A percentile compares a stretch with the other conserved stretches of the same genome.
Conservation (phyloP, 2,888 invertebrate genomes). For the Nasonia oneida region DNA sequence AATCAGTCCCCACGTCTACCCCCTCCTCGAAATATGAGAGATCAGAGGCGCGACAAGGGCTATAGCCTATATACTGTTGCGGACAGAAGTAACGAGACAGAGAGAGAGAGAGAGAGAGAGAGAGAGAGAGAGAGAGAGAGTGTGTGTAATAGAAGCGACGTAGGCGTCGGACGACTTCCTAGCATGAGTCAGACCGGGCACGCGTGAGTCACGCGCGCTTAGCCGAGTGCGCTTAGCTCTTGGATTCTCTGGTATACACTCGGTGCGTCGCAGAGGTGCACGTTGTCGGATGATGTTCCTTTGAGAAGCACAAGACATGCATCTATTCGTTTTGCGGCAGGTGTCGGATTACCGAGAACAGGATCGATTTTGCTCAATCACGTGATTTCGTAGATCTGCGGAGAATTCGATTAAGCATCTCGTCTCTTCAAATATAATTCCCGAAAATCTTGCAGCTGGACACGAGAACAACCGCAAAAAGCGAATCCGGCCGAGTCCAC, state of each 20-base stretch:
- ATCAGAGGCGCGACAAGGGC: not conserved
- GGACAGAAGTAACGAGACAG: not conserved
- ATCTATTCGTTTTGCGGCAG: not conserved
- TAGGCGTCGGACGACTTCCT: slow-evolving; percentile 18
- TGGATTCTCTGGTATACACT: not conserved
- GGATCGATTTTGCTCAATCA: slow-evolving; percentile 31
- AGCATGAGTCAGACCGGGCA: slow-evolving; percentile 13
- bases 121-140: not conserved
- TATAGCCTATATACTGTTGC: not conserved
- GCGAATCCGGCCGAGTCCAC: not conserved
- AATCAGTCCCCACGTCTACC: not conserved
- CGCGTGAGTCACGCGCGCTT: slow-evolving; percentile 6
- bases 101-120: not conserved
- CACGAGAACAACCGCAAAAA: not conserved
- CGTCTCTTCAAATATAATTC: too few relatives aligned
- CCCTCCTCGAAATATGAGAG: slow-evolving; percentile 17
- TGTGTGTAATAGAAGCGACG: not conserved
- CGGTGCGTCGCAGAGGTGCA: too few relatives aligned
- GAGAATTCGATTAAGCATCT: not conserved
- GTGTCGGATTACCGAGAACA: slow-evolving; percentile 26
- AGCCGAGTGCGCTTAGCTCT: not conserved
- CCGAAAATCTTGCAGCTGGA: not conserved
- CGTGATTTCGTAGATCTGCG: slow-evolving; percentile 15
- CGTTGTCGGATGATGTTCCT: not conserved
- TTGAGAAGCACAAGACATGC: not conserved